Evolutionary conservation across 37 sponge, comb jelly and placozoan genomes (phyloP).

Genomic region (Corticium candelabrum): DNA sequence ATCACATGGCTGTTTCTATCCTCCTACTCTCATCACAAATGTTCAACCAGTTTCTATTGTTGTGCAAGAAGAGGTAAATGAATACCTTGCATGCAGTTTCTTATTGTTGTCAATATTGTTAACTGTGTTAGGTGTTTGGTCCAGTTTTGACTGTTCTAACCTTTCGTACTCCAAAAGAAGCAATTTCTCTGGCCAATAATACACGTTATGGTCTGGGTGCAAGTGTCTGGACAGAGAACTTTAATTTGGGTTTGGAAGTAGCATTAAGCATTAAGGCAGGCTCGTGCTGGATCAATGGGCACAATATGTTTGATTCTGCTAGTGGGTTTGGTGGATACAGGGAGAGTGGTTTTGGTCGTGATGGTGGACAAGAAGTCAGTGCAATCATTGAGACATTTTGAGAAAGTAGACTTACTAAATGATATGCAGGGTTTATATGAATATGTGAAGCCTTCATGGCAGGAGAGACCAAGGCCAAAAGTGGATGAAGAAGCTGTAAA

Average conservation of each 20-base stretch:
- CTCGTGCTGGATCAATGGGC: slow-evolving; percentile 81
- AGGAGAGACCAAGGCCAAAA: slow-evolving; percentile 27
- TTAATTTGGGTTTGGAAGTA: slow-evolving; percentile 63
- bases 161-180: slow-evolving; percentile 93
- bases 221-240: slow-evolving; percentile 92
- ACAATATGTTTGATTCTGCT: slow-evolving; percentile 92
- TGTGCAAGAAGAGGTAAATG: slow-evolving; percentile 81
- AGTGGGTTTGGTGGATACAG: slow-evolving; percentile 89
- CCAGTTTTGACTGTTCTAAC: slow-evolving; percentile 83
- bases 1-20: slow-evolving; percentile 71
- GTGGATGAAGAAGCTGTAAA: slow-evolving; percentile 53
- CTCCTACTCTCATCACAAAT: slow-evolving; percentile 89
- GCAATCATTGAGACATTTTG: neutral
- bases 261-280: slow-evolving; percentile 69
- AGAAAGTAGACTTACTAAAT: neutral
- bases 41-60: slow-evolving; percentile 85
- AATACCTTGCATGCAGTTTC: neutral
- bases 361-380: slow-evolving; percentile 87
- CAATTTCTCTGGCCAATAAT: slow-evolving; percentile 90
- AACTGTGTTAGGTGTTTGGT: slow-evolving; percentile 66
- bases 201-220: slow-evolving; percentile 62
- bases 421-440: slow-evolving; percentile 69
- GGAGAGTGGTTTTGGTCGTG: slow-evolving; percentile 90
- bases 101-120: neutral
- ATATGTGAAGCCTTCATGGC: slow-evolving; percentile 80